Conservation (phyloP, 2,797 vertebrate species). For the Steatocranus sp. region DNA sequence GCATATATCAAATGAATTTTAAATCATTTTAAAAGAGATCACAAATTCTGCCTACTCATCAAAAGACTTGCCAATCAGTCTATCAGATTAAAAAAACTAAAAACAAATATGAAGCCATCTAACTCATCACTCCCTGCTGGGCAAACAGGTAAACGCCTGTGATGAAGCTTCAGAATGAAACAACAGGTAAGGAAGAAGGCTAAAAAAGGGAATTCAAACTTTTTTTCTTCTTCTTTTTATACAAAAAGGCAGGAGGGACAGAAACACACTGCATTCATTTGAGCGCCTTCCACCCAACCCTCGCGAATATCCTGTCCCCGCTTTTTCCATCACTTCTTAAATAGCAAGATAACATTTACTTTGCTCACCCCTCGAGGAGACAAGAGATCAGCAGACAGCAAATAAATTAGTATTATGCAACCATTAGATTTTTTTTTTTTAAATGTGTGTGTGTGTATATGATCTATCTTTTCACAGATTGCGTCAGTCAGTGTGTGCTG, state of each 20-base stretch:
- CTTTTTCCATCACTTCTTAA: slow-evolving; percentile 69
- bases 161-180: slow-evolving; percentile 11
- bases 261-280: slow-evolving; percentile 2
- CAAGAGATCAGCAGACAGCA: slow-evolving; percentile 83
- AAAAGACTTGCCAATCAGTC: slow-evolving; percentile 66
- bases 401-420: slow-evolving; percentile 95
- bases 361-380: slow-evolving; percentile 73
- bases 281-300: slow-evolving; percentile 16
- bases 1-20: slow-evolving; percentile 50
- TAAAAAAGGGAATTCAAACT: neutral
- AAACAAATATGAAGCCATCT: slow-evolving; percentile 13
- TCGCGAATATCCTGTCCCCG: neutral
- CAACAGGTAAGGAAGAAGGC: neutral
- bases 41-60: slow-evolving; percentile 64
- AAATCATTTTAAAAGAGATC: slow-evolving; percentile 79
- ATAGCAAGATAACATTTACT: slow-evolving; percentile 87
- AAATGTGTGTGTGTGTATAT: slow-evolving; percentile 16
- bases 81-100: slow-evolving; percentile 62
- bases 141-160: neutral
- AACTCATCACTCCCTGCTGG: slow-evolving; percentile 12
- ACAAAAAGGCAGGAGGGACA: slow-evolving; percentile 39
- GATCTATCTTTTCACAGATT: slow-evolving; percentile 79
- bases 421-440: slow-evolving; percentile 43
- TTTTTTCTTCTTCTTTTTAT: neutral
- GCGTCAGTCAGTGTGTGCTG: slow-evolving; percentile 66